phyloP scores from a whole-genome alignment of 2,113 vertebrate species.

The Pavo muticus region DNA sequence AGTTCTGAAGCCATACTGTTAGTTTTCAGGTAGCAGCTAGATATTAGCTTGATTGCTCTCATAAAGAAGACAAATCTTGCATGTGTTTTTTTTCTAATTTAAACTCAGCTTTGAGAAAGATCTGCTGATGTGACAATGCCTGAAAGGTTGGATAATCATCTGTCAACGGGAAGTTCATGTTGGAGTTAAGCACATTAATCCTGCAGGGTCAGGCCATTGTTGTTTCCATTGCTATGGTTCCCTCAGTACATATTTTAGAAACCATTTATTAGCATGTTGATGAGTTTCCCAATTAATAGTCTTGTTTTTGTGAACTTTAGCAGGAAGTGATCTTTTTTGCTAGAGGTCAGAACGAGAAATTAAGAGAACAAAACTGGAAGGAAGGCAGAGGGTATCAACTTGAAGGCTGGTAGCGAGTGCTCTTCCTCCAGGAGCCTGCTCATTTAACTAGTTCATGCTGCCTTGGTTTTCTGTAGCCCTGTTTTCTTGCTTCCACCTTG shows the following conservation, averaged over 20 bases:
- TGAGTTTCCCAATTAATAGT: neutral
- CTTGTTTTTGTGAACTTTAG: neutral
- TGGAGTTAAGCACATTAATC: fast-evolving
- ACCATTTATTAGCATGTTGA: neutral
- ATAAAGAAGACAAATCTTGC: neutral
- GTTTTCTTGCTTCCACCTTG: fast-evolving
- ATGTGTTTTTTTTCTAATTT: neutral
- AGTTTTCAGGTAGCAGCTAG: neutral
- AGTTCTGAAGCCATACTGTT: neutral
- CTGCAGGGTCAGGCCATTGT: neutral
- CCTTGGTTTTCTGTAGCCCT: neutral
- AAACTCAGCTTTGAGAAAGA: neutral
- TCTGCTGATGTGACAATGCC: neutral
- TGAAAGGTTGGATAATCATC: neutral
- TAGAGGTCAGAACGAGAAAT: no score
- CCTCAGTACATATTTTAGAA: neutral
- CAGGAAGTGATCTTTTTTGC: neutral
- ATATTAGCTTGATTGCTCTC: neutral
- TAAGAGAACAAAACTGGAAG: neutral
- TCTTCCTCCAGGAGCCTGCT: fast-evolving
- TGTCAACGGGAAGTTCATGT: neutral
- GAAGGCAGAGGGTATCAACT: no score
- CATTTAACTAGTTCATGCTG: fast-evolving
- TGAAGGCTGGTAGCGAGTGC: neutral
- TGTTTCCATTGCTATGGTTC: neutral